Base-by-base conservation (phyloP, 2,113 vertebrate species). In the Ceyx cyanopectus region DNA sequence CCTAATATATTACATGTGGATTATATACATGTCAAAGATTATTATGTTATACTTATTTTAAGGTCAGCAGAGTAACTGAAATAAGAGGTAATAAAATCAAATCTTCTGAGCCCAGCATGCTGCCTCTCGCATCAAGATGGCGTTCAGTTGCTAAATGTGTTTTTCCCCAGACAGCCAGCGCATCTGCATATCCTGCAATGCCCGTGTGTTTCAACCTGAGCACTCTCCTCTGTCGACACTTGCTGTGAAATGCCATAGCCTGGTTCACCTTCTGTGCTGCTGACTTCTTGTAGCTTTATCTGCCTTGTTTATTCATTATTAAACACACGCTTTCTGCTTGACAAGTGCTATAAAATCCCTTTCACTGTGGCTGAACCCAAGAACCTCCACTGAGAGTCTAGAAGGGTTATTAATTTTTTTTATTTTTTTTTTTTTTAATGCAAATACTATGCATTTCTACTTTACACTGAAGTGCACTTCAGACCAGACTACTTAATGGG, bases 251-350 rank as follows among this genome's bases (percentile, higher is more conserved):
- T 93, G 56, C 79, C 80, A 66, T 79, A 87, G 91, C 89, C 70
- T 85, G 67, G 37, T 79, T 93, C 70, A 87, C 92, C 87, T 89
- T 96, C 84, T 94, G 70, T 89, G 94, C 81, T 91, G 79, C 60
- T 3, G 76, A 83, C 65, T 68, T 94, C 83, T 67, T 77, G 79
- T 83, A 74, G 95, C 89, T 96, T 91, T 89, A 85, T 94, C 87
- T 82, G 74, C 81, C 77, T 92, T 0, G 0, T 92, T 95, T 96
- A 92, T 93, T 94, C 79, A 91, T 95, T 96, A 96, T 94, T 95
- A 92, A 96, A 94, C 0, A 1, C 40, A 20, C 74, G 19, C 79
- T 85, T 96, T 89, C 88, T 95, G 80, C 73, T 79, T 92, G 81
- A 85, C 78, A 93, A 83, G 84, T 89, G 87, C 79, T 92, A 37